These are phyloP conservation scores for Dasypolia templi DNA, from an alignment of 2,888 invertebrate species.

Conservation along the genomic window DNA sequence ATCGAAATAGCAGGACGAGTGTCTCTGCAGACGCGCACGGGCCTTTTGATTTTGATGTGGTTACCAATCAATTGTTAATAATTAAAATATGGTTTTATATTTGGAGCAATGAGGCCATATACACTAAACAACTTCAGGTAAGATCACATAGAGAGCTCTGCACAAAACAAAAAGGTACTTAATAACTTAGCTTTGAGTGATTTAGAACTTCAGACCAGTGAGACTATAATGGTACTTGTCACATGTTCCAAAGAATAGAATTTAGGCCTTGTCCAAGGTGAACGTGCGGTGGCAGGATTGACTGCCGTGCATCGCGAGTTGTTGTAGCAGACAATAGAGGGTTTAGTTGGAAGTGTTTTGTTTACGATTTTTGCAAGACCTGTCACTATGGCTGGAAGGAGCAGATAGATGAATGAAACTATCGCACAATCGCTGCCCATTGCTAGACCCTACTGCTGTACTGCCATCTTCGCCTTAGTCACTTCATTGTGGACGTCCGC, in stretches of 20 bases:
- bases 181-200: neutral
- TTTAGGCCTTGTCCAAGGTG: neutral
- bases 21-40: neutral
- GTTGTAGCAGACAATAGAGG: neutral
- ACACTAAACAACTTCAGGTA: neutral
- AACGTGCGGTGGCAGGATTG: neutral
- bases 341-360: neutral
- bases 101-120: neutral
- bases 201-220: neutral
- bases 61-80: neutral
- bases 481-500: neutral
- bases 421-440: neutral
- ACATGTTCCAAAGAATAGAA: neutral
- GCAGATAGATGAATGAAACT: neutral
- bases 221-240: neutral
- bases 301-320: neutral
- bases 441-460: neutral
- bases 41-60: slow-evolving; percentile 7
- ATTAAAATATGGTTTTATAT: neutral
- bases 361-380: neutral
- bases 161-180: neutral
- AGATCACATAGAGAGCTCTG: neutral
- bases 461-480: neutral
- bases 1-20: neutral
- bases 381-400: neutral